Conservation (phyloP, 2,797 vertebrate species). For the Eulemur rubriventer region DNA sequence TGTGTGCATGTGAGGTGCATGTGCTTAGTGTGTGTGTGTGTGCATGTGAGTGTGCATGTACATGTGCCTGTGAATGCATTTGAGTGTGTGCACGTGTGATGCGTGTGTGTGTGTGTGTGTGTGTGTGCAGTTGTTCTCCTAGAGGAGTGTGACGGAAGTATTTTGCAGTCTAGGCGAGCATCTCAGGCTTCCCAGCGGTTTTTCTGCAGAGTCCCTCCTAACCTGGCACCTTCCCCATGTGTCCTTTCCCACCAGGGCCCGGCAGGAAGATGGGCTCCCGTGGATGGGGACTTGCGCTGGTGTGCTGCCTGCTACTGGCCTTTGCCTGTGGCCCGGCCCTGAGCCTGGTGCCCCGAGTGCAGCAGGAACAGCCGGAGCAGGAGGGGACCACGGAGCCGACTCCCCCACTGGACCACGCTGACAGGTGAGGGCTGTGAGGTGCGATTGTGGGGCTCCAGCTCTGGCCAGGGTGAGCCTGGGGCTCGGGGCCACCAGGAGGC, state of each 20-base stretch:
- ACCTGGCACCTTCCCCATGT: accelerated
- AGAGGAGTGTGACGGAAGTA: too few relatives aligned
- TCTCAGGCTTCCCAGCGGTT: neutral
- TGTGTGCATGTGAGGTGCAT: neutral
- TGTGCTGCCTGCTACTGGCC: constrained; percentile 76
- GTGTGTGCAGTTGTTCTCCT: neutral
- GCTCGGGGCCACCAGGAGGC: accelerated
- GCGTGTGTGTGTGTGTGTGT: neutral
- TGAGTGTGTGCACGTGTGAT: too few relatives aligned
- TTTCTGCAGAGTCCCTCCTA: neutral
- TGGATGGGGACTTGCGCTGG: neutral
- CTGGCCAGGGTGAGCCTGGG: neutral
- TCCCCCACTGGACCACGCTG: neutral
- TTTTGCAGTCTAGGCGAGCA: too few relatives aligned
- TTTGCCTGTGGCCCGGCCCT: neutral
- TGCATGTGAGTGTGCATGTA: too few relatives aligned
- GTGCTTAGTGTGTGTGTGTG: neutral
- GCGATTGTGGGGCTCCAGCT: accelerated
- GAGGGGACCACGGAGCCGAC: neutral
- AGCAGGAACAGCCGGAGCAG: neutral
- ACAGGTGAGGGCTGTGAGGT: constrained; percentile 75
- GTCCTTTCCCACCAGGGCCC: constrained; percentile 41
- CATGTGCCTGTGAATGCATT: too few relatives aligned
- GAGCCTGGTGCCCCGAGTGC: constrained; percentile 48
- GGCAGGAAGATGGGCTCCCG: constrained; percentile 67